phyloP scores from a whole-genome alignment of 2,888 invertebrate genomes.

The Drosophila meridionalis region DNA sequence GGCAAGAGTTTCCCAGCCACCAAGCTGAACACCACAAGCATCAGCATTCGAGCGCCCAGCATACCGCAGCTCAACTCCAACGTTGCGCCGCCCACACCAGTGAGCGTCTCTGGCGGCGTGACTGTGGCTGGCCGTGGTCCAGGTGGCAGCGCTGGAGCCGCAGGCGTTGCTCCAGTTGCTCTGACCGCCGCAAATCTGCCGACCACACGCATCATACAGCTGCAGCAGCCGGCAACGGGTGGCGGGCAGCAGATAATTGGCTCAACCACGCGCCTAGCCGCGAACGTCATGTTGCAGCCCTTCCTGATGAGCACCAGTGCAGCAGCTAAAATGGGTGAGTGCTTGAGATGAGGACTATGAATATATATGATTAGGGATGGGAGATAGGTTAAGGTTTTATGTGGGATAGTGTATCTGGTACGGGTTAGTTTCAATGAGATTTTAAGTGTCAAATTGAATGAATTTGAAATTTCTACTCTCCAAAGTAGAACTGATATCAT shows the following conservation, averaged over 20 bases:
- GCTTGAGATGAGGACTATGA: neutral
- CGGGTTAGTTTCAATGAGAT: too few species aligned
- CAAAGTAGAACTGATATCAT: too few species aligned
- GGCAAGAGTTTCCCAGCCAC: conserved; percentile 82
- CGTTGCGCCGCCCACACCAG: conserved; percentile 63
- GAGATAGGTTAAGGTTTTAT: neutral
- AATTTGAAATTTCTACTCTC: neutral
- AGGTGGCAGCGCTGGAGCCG: conserved; percentile 47
- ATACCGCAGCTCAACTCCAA: conserved; percentile 79
- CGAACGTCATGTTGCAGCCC: conserved; percentile 85
- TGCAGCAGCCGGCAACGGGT: conserved; percentile 83
- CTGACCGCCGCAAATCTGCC: conserved; percentile 81
- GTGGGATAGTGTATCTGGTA: neutral
- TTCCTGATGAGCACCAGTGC: conserved; percentile 83
- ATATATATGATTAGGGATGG: neutral
- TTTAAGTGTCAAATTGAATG: neutral
- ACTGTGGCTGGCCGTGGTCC: conserved; percentile 71
- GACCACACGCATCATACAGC: conserved; percentile 84
- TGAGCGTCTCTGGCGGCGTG: conserved; percentile 67
- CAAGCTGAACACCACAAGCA: conserved; percentile 84
- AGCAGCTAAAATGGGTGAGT: conserved; percentile 82
- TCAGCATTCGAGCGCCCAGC: conserved; percentile 84
- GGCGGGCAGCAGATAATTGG: conserved; percentile 83
- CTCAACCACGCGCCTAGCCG: conserved; percentile 80
- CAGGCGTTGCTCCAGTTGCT: conserved; percentile 63